Evolutionary conservation across 35 echinoderm and acorn worm species (phyloP), one percentile per base, ranked within the genome.

Genomic region (Diadema setosum): DNA sequence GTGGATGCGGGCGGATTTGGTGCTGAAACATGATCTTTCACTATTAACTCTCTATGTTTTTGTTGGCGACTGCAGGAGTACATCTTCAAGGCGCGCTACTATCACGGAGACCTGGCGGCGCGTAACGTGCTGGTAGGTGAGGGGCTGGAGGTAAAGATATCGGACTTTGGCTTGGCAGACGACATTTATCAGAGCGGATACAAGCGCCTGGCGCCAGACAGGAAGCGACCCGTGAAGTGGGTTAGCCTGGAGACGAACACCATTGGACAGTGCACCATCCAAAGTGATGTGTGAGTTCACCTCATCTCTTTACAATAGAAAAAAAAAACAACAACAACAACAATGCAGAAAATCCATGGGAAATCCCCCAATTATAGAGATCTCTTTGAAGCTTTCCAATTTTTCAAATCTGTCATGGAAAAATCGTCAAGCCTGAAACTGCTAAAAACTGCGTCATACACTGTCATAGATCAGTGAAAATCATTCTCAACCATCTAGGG

Each of bases 231-330:
- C 3, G 84, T 97, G 1, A 97, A 97, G 39, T 97, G 95, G 95
- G 95, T 97, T 52, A 97, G 95, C 70, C 55, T 97, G 33, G 95
- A 97, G 73, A 97, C 95, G 2, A 97, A 97, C 46, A 36, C 86
- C 3, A 82, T 84, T 30, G 91, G 91, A 52, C 67, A 59, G 81
- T 97, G 95, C 32, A 88, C 86, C 23, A 97, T 97, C 45, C 70
- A 97, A 44, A 90, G 86, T 34, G 95, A 97, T 75, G 91, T 97
- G 95, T 97, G 87, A 97, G 95, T 97, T n/a, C n/a, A n/a, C n/a
- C n/a, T n/a, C n/a, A n/a, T n/a, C n/a, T n/a, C n/a, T n/a, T n/a
- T n/a, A n/a, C n/a, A n/a, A n/a, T n/a, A n/a, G n/a, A n/a, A n/a
- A n/a, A n/a, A n/a, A n/a, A n/a, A n/a, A n/a, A n/a, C n/a, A n/a